A percentile compares a stretch with the other conserved stretches of the same genome.
Conservation (phyloP, 2,113 vertebrate genomes). For the Sterna hirundo region DNA sequence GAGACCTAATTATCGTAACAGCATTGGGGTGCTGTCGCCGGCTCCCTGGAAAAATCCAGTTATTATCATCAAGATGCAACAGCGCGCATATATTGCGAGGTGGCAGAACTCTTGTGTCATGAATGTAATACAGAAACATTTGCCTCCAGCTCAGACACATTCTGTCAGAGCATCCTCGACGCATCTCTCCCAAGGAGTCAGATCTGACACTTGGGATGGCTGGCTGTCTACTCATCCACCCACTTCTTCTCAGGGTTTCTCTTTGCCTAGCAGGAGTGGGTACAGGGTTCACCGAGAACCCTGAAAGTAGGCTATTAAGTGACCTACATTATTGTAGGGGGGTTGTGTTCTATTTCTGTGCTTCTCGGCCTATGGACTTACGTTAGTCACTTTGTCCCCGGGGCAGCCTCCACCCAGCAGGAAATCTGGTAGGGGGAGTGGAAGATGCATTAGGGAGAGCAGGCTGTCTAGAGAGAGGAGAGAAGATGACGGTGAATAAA, state of each 20-base stretch:
- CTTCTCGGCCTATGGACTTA: not conserved
- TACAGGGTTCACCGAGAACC: slow-evolving; percentile 47
- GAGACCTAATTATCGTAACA: not conserved
- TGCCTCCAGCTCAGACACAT: slow-evolving; percentile 68
- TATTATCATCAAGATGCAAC: slow-evolving; percentile 11
- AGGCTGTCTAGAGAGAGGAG: slow-evolving; percentile 9
- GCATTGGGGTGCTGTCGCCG: not conserved
- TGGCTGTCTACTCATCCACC: slow-evolving; percentile 71
- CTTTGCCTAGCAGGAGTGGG: slow-evolving; percentile 66
- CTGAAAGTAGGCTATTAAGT: slow-evolving; percentile 66
- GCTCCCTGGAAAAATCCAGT: slow-evolving; percentile 41
- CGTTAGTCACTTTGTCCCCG: slow-evolving; percentile 15
- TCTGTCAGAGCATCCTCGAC: slow-evolving; percentile 61
- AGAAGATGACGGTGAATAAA: slow-evolving; percentile 45
- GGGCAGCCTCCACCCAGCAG: slow-evolving; percentile 37
- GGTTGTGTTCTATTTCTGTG: slow-evolving; percentile 30
- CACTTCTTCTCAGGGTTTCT: slow-evolving; percentile 69
- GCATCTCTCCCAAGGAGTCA: slow-evolving; percentile 57
- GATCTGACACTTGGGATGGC: slow-evolving; percentile 67
- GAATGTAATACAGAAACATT: slow-evolving; percentile 62
- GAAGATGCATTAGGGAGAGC: slow-evolving; percentile 7
- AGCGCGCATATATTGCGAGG: slow-evolving; percentile 12
- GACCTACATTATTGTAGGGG: slow-evolving; percentile 53
- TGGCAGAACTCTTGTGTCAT: slow-evolving; percentile 57
- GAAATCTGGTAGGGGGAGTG: slow-evolving; percentile 30